Base-by-base conservation (phyloP, 35 echinoderm and acorn worm genomes). In the Diadema setosum region DNA sequence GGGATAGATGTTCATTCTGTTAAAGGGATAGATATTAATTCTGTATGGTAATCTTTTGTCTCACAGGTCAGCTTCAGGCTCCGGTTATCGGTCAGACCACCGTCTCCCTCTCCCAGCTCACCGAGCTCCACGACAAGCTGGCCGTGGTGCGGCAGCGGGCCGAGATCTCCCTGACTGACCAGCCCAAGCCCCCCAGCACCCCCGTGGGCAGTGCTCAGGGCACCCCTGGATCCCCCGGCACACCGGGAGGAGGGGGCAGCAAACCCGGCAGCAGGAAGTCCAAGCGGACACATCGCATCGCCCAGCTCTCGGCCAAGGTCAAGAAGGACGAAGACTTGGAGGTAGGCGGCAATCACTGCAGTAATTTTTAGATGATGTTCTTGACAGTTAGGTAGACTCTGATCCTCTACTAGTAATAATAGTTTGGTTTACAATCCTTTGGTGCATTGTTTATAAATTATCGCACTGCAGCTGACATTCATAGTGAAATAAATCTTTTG, bases 311-410 rank as follows among this genome's bases (percentile, higher is more conserved):
- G 60, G 93, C 96, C 55, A 94, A 94, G 67, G 96, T 95, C 43
- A 92, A 92, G 83, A 88, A 74, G 84, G 96, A 99, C 87, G 96
- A 99, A 89, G 84, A 95, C 58, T 65, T 99, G 25, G 93, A 99
- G 93, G 96, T 99, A 80, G 86, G 43, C 18, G 39, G 12, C 49
- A 7, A 55, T 82, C 9, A 55, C n/a, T n/a, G n/a, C n/a, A n/a
- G n/a, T n/a, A n/a, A n/a, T n/a, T n/a, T n/a, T n/a, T n/a, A n/a
- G n/a, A n/a, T n/a, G n/a, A n/a, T n/a, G n/a, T n/a, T n/a, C n/a
- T n/a, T n/a, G n/a, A n/a, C n/a, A n/a, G n/a, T n/a, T n/a, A n/a
- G n/a, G n/a, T n/a, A n/a, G n/a, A n/a, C n/a, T n/a, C n/a, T n/a
- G n/a, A n/a, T n/a, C n/a, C n/a, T n/a, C n/a, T n/a, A n/a, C n/a